Percentiles rank a stretch among this genome's conserved stretches.
These are phyloP conservation scores for Stegostoma tigrinum DNA, from an alignment of 2,113 vertebrate species.

Conservation along the genomic window DNA sequence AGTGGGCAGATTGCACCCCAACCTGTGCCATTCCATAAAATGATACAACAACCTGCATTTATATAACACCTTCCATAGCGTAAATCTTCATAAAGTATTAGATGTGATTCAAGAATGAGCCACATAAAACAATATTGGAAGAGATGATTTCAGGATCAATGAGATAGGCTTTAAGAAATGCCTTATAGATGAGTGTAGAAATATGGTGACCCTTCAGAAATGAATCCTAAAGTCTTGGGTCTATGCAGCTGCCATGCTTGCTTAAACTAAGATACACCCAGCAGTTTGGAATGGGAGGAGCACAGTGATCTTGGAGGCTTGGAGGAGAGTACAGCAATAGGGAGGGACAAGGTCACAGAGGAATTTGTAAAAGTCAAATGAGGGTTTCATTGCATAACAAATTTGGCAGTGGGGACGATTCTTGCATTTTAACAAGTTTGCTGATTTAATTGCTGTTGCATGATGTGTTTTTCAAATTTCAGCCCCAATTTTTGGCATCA, in stretches of 20 bases:
- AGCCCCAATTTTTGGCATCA: neutral
- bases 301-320: neutral
- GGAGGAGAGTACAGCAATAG: neutral
- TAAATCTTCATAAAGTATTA: neutral
- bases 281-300: neutral
- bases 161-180: neutral
- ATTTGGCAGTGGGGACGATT: neutral
- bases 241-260: neutral
- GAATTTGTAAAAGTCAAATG: neutral
- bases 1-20: neutral
- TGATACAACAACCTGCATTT: neutral
- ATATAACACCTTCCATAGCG: neutral
- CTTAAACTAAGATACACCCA: neutral
- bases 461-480: neutral
- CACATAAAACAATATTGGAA: neutral
- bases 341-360: neutral
- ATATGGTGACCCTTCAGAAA: neutral
- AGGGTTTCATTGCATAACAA: neutral
- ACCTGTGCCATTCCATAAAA: neutral
- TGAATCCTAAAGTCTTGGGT: neutral
- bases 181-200: neutral
- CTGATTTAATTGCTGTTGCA: neutral
- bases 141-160: neutral
- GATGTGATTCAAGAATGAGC: neutral
- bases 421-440: neutral